A percentile compares a stretch with the other conserved stretches of the same genome.
Evolutionary conservation across 2,113 vertebrate genomes (phyloP).

Genomic region (Emydura subglobosa): DNA sequence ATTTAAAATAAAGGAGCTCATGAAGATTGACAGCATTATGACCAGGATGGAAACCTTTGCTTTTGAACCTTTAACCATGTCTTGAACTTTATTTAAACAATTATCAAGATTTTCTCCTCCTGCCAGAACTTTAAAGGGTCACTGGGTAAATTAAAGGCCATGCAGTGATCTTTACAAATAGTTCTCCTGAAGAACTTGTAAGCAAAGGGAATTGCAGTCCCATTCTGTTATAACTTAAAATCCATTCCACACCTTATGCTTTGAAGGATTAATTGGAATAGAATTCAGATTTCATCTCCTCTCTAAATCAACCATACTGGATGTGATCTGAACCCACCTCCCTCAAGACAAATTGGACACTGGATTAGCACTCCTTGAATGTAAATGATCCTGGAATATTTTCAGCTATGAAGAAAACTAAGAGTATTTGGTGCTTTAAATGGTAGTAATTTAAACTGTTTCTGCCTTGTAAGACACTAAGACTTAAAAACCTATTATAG

Average conservation of each 20-base stretch:
- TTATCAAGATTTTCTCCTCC: constrained; percentile 24
- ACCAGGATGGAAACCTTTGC: background rate
- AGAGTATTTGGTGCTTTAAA: background rate
- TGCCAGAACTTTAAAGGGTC: background rate
- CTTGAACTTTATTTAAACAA: constrained; percentile 34
- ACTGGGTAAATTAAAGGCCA: constrained; percentile 32
- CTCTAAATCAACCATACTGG: background rate
- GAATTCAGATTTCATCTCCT: background rate
- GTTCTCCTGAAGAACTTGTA: background rate
- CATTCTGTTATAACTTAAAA: background rate
- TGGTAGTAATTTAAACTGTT: background rate
- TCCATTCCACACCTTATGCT: background rate
- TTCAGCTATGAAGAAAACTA: background rate
- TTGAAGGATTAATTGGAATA: background rate
- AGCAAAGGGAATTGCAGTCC: background rate
- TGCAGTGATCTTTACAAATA: constrained; percentile 19
- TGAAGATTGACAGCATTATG: constrained; percentile 31
- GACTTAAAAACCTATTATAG: background rate
- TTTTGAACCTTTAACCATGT: constrained; percentile 20
- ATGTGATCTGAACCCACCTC: background rate
- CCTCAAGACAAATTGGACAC: background rate
- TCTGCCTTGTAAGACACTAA: background rate
- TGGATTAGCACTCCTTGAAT: background rate
- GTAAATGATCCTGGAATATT: background rate
- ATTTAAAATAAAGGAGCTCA: constrained; percentile 62